Percentiles rank a stretch among this genome's conserved stretches.
These are phyloP conservation scores for Drosophila azteca DNA, from an alignment of 1,140 invertebrate genomes.

Conservation along the genomic window DNA sequence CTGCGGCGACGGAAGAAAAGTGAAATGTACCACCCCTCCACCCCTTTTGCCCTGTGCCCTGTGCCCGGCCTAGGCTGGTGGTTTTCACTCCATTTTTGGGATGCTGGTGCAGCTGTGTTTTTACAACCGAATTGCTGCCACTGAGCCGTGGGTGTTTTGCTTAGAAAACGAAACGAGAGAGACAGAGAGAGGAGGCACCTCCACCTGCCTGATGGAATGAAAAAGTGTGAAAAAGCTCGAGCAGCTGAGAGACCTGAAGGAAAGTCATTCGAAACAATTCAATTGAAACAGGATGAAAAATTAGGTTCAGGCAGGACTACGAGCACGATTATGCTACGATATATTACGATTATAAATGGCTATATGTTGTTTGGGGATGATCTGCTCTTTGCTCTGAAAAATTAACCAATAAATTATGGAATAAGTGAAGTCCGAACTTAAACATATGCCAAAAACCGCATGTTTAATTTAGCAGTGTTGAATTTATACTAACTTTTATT, in stretches of 20 bases:
- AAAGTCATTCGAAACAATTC: background rate
- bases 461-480: no score
- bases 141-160: constrained; percentile 36
- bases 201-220: background rate
- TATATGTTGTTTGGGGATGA: no score
- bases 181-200: background rate
- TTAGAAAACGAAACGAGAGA: constrained; percentile 25
- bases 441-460: no score
- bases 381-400: no score
- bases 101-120: constrained; percentile 38
- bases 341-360: no score
- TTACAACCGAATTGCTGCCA: constrained; percentile 46
- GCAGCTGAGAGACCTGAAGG: constrained; percentile 9
- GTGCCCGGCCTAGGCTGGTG: background rate
- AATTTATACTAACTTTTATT: no score
- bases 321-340: no score
- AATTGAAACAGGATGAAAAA: constrained; percentile 1
- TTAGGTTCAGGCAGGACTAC: no score
- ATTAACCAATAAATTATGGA: no score
- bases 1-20: constrained; percentile 37
- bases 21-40: constrained; percentile 25
- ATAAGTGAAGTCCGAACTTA: no score
- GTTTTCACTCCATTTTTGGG: constrained; percentile 4
- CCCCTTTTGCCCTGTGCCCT: background rate
- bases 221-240: constrained; percentile 9